Conservation (phyloP, 1,140 invertebrate species). For the Orchesella cincta region DNA sequence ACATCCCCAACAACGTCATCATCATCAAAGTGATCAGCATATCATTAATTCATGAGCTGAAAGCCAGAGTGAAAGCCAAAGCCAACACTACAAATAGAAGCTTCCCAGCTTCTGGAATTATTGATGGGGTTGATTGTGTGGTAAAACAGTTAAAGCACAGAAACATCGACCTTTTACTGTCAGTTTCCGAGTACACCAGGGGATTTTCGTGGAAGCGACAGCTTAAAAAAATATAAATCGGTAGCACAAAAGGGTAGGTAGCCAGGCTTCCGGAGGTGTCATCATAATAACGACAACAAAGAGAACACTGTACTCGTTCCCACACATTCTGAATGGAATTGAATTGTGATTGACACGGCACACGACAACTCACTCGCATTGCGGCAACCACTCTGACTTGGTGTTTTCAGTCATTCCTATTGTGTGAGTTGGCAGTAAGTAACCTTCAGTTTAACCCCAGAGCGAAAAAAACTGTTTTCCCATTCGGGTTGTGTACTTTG, state of each 20-base stretch:
- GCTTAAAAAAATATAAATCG: neutral
- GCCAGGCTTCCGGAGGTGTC: neutral
- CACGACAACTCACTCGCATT: neutral
- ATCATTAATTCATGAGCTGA: neutral
- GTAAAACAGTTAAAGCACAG: neutral
- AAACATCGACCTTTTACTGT: neutral
- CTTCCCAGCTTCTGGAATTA: neutral
- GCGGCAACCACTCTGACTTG: neutral
- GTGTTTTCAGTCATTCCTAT: neutral
- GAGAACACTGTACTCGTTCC: neutral
- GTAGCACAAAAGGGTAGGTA: neutral
- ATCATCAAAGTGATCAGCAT: too few species aligned
- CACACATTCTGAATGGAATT: neutral
- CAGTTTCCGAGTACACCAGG: too few species aligned
- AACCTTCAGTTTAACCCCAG: neutral
- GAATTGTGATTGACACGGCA: constrained; percentile 5
- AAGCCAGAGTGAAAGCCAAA: too few species aligned
- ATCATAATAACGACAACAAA: neutral
- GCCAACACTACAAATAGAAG: neutral
- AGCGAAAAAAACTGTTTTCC: too few species aligned
- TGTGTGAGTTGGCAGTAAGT: neutral
- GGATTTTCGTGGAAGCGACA: constrained; percentile 1
- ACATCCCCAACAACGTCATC: too few species aligned
- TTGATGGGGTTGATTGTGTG: neutral
- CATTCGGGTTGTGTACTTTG: too few species aligned